Conservation (phyloP, 2,113 vertebrate species). For the Pseudonaja textilis region DNA sequence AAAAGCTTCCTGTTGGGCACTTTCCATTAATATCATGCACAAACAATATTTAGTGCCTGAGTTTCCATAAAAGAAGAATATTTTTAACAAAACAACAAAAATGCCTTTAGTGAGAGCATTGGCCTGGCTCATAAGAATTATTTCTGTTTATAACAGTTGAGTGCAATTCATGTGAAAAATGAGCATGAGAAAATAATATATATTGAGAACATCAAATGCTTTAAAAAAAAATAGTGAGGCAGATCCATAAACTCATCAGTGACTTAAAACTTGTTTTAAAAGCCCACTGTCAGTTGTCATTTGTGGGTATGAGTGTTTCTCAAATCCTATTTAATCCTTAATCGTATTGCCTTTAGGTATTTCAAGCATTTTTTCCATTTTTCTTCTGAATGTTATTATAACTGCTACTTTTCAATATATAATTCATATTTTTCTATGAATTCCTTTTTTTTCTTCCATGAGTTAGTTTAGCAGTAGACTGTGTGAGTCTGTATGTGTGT, state of each 20-base stretch:
- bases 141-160: slow-evolving; percentile 19
- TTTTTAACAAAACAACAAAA: background rate
- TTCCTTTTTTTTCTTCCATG: background rate
- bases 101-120: slow-evolving; percentile 1
- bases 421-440: background rate
- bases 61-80: slow-evolving; percentile 16
- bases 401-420: background rate
- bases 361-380: background rate
- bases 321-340: background rate
- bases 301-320: background rate
- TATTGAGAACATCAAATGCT: slow-evolving; percentile 21
- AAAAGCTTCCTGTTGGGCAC: background rate
- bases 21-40: background rate
- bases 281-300: background rate
- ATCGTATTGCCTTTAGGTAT: background rate
- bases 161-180: slow-evolving; percentile 31
- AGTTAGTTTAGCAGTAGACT: background rate
- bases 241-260: slow-evolving; percentile 5
- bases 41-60: background rate
- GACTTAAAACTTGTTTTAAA: background rate
- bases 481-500: background rate
- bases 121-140: slow-evolving; percentile 18
- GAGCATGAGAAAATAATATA: slow-evolving; percentile 21
- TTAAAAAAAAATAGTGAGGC: background rate
- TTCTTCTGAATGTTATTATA: background rate